A percentile compares a stretch with the other conserved stretches of the same genome.
Evolutionary conservation across 2,888 invertebrate species (phyloP).

Genomic region (Xylota segnis): DNA sequence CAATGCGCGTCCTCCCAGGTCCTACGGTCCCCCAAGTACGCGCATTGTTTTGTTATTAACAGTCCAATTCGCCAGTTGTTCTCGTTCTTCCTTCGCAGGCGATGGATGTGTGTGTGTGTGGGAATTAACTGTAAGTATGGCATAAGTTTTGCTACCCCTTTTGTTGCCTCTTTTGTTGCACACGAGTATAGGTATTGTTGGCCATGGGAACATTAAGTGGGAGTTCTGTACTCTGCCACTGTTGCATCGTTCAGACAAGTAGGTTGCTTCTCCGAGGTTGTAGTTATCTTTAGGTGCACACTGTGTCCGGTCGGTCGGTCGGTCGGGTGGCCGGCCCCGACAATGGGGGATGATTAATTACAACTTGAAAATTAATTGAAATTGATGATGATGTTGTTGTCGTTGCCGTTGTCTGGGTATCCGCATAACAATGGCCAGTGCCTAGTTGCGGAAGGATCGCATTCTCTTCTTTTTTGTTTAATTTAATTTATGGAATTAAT

Average conservation of each 20-base stretch:
- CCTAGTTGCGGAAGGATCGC: slow-evolving; percentile 36
- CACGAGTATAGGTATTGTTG: not conserved
- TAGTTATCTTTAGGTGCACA: slow-evolving; percentile 60
- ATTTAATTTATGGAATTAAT: slow-evolving; percentile 51
- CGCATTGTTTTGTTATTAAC: slow-evolving; percentile 70
- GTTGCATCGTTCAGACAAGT: slow-evolving; percentile 48
- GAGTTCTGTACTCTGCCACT: slow-evolving; percentile 30
- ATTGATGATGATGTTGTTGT: slow-evolving; percentile 61
- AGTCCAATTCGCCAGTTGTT: slow-evolving; percentile 67
- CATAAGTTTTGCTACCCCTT: too few relatives aligned
- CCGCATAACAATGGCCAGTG: slow-evolving; percentile 10
- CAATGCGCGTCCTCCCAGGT: not conserved
- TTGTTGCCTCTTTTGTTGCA: not conserved
- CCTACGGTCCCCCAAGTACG: slow-evolving; percentile 10
- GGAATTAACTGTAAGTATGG: too few relatives aligned
- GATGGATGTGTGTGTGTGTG: slow-evolving; percentile 2
- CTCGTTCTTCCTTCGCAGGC: slow-evolving; percentile 32
- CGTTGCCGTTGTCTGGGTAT: slow-evolving; percentile 14
- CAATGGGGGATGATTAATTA: slow-evolving; percentile 67
- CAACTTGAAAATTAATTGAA: slow-evolving; percentile 68
- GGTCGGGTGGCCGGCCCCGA: not conserved
- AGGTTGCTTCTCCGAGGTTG: slow-evolving; percentile 37
- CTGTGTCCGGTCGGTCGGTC: not conserved
- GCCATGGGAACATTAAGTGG: slow-evolving; percentile 27
- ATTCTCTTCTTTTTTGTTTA: slow-evolving; percentile 35